Evolutionary conservation across 2,113 vertebrate genomes (phyloP).

Genomic region (Ciconia stormi): DNA sequence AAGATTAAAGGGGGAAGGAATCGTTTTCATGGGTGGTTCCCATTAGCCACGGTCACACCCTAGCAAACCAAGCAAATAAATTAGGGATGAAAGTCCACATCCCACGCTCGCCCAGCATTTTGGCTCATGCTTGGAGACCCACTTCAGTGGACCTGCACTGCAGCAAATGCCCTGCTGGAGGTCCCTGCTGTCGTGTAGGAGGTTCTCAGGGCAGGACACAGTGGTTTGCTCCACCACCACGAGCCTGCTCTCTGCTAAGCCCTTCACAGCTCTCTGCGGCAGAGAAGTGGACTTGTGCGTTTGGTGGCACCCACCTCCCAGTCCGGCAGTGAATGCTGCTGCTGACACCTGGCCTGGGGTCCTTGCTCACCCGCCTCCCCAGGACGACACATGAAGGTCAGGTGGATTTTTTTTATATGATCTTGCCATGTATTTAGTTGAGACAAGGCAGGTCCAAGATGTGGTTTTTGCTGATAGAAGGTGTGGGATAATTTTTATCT

Average conservation of each 20-base stretch:
- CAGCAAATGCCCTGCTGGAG: background rate
- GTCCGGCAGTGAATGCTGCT: rapidly evolving
- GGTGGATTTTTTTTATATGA: background rate
- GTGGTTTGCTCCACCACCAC: background rate
- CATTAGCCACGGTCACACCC: constrained; percentile 3
- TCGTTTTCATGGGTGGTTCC: constrained; percentile 56
- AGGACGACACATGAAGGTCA: background rate
- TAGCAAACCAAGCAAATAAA: constrained; percentile 32
- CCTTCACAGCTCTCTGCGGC: background rate
- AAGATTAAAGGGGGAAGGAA: constrained; percentile 56
- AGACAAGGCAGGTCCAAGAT: background rate
- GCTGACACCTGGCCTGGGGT: background rate
- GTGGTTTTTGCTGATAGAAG: background rate
- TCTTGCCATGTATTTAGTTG: background rate
- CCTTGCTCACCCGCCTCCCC: no score
- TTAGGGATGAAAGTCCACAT: background rate
- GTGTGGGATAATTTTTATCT: background rate
- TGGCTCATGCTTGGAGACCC: background rate
- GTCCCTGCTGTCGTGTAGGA: rapidly evolving
- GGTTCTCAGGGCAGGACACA: background rate
- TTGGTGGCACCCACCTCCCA: background rate
- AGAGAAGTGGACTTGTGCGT: background rate
- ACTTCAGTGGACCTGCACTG: background rate
- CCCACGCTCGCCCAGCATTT: background rate
- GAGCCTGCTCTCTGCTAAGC: background rate